Evolutionary conservation across 2,113 vertebrate genomes (phyloP).

Genomic region (Atractosteus spatula): DNA sequence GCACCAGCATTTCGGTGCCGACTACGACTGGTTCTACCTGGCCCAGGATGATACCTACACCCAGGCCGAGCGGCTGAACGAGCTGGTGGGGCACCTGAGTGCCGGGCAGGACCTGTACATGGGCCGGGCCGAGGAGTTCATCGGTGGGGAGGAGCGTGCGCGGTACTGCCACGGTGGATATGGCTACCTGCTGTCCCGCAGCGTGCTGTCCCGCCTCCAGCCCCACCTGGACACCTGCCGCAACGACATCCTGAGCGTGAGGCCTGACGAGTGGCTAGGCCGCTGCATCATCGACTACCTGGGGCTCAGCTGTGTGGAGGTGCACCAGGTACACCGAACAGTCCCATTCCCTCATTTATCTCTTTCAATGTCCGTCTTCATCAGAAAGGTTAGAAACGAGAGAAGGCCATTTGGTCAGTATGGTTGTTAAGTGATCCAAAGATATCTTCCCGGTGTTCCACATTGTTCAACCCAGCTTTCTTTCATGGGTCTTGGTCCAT

Average conservation of each 20-base stretch:
- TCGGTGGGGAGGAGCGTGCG: conserved; percentile 83
- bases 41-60: conserved; percentile 92
- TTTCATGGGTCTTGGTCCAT: no score
- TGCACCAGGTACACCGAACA: conserved; percentile 76
- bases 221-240: conserved; percentile 87
- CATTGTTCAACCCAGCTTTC: no score
- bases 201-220: conserved; percentile 79
- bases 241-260: conserved; percentile 90
- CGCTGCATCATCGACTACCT: conserved; percentile 94
- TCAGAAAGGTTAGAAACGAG: no score
- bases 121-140: conserved; percentile 90
- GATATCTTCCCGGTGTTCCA: no score
- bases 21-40: conserved; percentile 95
- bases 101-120: conserved; percentile 88
- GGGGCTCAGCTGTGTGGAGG: conserved; percentile 81
- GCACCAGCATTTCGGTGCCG: conserved; percentile 79
- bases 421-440: no score
- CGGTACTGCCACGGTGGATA: conserved; percentile 93
- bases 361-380: no score
- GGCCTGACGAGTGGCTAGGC: conserved; percentile 94
- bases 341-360: no score
- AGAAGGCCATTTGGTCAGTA: no score
- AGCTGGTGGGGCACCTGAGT: conserved; percentile 82
- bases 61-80: conserved; percentile 80
- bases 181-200: conserved; percentile 89